Conservation (phyloP, 2,113 vertebrate species). For the Aegithalos caudatus region DNA sequence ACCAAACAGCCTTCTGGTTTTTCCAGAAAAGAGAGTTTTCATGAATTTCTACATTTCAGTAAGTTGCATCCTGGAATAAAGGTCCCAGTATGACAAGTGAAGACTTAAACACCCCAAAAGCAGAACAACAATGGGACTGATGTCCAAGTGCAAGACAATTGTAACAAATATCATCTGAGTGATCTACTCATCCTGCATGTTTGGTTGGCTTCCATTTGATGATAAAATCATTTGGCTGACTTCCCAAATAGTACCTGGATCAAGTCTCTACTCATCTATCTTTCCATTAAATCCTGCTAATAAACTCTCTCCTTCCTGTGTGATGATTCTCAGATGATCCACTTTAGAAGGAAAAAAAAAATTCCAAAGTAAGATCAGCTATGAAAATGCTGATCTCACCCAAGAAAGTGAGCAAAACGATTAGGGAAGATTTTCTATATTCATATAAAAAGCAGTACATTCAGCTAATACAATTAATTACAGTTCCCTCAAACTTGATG, state of each 20-base stretch:
- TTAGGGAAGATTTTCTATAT: not conserved
- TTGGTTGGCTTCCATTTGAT: not conserved
- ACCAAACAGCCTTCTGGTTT: not conserved
- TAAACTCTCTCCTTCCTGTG: not conserved
- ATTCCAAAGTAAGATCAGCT: not conserved
- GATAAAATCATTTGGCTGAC: not conserved
- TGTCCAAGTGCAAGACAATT: not conserved
- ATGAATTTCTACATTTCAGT: not conserved
- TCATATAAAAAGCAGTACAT: not conserved
- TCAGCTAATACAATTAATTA: not conserved
- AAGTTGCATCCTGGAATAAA: not conserved
- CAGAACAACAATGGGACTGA: not conserved
- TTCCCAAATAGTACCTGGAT: not conserved
- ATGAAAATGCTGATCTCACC: not conserved
- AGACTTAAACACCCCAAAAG: not conserved
- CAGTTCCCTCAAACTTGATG: not conserved
- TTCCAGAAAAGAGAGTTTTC: not conserved
- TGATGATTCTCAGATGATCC: not conserved
- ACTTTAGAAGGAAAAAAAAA: not conserved
- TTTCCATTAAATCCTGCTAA: not conserved
- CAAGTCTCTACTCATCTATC: not conserved
- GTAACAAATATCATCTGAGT: not conserved
- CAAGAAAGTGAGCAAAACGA: not conserved
- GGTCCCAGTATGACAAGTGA: not conserved
- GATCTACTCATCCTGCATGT: not conserved